Evolutionary conservation across 2,113 vertebrate genomes (phyloP).

Genomic region (Psilopogon haemacephalus): DNA sequence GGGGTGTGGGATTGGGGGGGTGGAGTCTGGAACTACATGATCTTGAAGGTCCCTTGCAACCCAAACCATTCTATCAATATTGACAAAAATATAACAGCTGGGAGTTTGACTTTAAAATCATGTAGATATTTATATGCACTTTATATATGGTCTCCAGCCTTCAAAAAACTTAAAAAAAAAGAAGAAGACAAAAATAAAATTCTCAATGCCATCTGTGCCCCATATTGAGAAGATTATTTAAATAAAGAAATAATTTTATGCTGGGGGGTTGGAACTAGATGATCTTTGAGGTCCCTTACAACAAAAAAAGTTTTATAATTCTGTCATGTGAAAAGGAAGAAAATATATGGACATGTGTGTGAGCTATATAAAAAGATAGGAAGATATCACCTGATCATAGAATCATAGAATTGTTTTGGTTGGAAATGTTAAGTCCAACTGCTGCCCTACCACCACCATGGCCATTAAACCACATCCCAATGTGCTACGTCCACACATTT

Average conservation of each 20-base stretch:
- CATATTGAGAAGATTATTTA: not conserved
- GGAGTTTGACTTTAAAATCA: not conserved
- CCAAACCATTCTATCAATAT: not conserved
- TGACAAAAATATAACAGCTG: not conserved
- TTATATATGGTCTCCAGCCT: not conserved
- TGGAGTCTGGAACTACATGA: too few relatives aligned
- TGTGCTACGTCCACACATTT: too few relatives aligned
- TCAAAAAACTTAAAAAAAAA: not conserved
- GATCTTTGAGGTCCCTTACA: too few relatives aligned
- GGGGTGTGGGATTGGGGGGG: too few relatives aligned
- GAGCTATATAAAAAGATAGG: not conserved
- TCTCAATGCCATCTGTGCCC: not conserved
- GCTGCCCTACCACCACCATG: too few relatives aligned
- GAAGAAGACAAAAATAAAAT: rapidly evolving
- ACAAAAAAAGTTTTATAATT: too few relatives aligned
- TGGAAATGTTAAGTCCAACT: too few relatives aligned
- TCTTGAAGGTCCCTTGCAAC: too few relatives aligned
- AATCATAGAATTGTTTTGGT: too few relatives aligned
- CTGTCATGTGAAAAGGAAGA: not conserved
- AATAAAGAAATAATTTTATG: not conserved
- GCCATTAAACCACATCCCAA: too few relatives aligned
- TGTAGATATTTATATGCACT: not conserved
- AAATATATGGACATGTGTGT: not conserved
- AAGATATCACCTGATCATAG: not conserved
- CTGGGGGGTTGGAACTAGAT: too few relatives aligned